Evolutionary conservation across 2,888 invertebrate genomes (phyloP).

Genomic region (Carabus problematicus): DNA sequence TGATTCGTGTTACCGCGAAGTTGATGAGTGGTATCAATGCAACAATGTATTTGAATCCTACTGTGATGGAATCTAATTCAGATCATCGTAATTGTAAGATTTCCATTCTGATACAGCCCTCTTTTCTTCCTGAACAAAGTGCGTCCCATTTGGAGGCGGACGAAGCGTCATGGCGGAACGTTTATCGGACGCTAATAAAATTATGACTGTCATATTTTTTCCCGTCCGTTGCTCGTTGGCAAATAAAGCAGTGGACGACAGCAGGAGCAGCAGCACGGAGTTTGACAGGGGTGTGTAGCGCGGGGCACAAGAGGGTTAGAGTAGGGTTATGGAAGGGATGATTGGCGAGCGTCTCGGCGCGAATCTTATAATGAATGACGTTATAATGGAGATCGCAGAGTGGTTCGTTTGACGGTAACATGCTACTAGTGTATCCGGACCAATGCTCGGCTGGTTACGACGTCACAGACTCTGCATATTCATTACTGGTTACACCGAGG

Average conservation of each 20-base stretch:
- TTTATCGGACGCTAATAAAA: slow-evolving; percentile 19
- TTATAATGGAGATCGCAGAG: slow-evolving; percentile 25
- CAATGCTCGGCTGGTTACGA: background rate
- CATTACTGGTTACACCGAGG: slow-evolving; percentile 11
- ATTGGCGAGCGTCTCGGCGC: no score
- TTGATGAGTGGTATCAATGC: no score
- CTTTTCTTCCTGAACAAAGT: no score
- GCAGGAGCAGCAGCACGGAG: slow-evolving; percentile 3
- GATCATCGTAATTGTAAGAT: no score
- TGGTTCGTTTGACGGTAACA: slow-evolving; percentile 1
- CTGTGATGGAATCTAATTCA: no score
- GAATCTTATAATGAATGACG: no score
- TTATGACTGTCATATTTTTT: slow-evolving; percentile 20
- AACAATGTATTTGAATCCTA: no score
- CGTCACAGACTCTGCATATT: slow-evolving; percentile 17
- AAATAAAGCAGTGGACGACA: no score
- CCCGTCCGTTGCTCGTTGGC: background rate
- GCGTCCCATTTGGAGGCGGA: no score
- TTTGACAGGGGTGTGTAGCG: background rate
- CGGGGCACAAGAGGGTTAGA: background rate
- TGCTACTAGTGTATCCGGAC: slow-evolving; percentile 6
- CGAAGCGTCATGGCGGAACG: slow-evolving; percentile 19
- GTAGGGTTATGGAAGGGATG: background rate
- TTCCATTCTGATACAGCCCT: no score
- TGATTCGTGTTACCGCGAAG: no score